These are phyloP conservation scores for Trachymyrmex cornetzi DNA, from an alignment of 1,140 invertebrate genomes.

Conservation along the genomic window DNA sequence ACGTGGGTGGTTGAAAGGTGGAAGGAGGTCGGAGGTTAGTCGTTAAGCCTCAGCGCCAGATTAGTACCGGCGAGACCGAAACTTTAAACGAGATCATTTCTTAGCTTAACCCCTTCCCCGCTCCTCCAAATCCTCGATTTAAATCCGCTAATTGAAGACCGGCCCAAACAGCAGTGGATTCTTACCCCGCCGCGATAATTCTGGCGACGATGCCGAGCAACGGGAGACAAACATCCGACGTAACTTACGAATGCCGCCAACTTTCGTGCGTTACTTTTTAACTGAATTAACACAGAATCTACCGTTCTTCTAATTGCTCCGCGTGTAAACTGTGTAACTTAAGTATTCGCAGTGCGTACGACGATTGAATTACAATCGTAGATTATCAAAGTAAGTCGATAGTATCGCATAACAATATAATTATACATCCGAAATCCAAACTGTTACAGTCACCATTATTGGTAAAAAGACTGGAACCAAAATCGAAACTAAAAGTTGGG, in stretches of 20 bases:
- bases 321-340: slow-evolving; percentile 6
- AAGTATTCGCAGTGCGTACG: not conserved
- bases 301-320: slow-evolving; percentile 21
- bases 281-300: slow-evolving; percentile 28
- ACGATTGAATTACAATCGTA: slow-evolving; percentile 7
- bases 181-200: slow-evolving; percentile 66
- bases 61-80: slow-evolving; percentile 64
- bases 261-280: slow-evolving; percentile 50
- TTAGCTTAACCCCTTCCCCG: slow-evolving; percentile 63
- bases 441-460: no score
- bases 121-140: slow-evolving; percentile 69
- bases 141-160: slow-evolving; percentile 72
- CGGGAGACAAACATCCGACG: slow-evolving; percentile 40
- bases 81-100: slow-evolving; percentile 74
- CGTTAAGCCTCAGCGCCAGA: slow-evolving; percentile 66
- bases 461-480: no score
- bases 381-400: not conserved
- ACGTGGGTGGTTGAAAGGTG: slow-evolving; percentile 35
- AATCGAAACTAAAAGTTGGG: no score
- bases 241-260: slow-evolving; percentile 28
- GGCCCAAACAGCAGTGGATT: slow-evolving; percentile 62
- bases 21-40: slow-evolving; percentile 53
- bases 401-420: not conserved
- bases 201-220: slow-evolving; percentile 8
- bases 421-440: not conserved